A percentile compares a stretch with the other conserved stretches of the same genome.
Evolutionary conservation across 2,888 invertebrate genomes (phyloP).

Genomic region (Lutraria lutraria): DNA sequence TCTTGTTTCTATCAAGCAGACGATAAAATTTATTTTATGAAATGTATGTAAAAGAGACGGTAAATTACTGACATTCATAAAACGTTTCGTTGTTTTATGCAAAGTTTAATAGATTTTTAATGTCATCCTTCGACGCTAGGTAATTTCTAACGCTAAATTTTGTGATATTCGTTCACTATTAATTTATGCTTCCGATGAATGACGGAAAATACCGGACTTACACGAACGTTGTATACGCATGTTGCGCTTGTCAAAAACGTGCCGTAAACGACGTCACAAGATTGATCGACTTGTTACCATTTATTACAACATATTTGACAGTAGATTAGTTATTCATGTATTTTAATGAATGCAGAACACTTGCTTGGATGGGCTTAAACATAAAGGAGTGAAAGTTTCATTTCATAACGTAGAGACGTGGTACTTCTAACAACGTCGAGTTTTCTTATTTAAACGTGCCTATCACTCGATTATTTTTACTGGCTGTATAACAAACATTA

Average conservation of each 20-base stretch:
- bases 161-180: background rate
- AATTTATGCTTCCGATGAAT: background rate
- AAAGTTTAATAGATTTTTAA: background rate
- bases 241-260: constrained; percentile 20
- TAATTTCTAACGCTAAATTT: background rate
- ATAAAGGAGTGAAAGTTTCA: background rate
- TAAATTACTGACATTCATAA: background rate
- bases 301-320: constrained; percentile 15
- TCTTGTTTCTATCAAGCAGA: no score
- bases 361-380: background rate
- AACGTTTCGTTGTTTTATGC: background rate
- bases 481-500: background rate
- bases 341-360: constrained; percentile 20
- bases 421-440: no score
- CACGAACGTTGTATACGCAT: constrained; percentile 22
- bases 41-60: no score
- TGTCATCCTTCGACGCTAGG: background rate
- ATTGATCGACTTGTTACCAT: constrained; percentile 9
- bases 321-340: constrained; percentile 10
- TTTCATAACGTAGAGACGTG: background rate
- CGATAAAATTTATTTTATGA: no score
- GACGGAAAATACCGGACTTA: background rate
- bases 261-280: constrained; percentile 20
- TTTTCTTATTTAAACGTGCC: background rate
- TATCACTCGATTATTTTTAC: background rate